A percentile compares a stretch with the other conserved stretches of the same genome.
Evolutionary conservation across 1,140 invertebrate genomes (phyloP).

Genomic region (Drosophila arizonae): DNA sequence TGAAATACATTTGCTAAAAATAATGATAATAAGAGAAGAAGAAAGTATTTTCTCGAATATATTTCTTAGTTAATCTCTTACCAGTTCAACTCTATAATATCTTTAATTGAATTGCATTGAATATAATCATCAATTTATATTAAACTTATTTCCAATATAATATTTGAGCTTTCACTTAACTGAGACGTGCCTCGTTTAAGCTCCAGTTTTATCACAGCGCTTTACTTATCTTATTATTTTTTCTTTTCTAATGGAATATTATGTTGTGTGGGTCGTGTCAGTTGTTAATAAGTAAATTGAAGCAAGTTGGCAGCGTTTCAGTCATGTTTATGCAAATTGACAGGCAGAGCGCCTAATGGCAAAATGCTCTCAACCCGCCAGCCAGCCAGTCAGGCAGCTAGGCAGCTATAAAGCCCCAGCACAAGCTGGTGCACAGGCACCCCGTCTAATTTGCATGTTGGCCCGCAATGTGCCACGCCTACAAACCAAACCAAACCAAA

Average conservation of each 20-base stretch:
- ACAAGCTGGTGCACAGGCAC: conserved; percentile 31
- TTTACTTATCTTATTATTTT: background rate
- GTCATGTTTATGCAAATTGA: conserved; percentile 51
- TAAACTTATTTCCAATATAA: background rate
- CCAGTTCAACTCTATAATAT: too few species aligned
- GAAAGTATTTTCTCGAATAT: too few species aligned
- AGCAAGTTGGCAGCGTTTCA: conserved; percentile 17
- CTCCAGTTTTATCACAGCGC: background rate
- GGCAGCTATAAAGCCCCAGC: background rate
- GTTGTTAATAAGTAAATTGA: conserved; percentile 50
- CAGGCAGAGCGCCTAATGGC: conserved; percentile 35
- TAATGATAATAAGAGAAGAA: too few species aligned
- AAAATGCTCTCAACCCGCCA: conserved; percentile 36
- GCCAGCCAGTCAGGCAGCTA: background rate
- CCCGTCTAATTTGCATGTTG: conserved; percentile 22
- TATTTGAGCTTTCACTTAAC: background rate
- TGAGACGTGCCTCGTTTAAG: background rate
- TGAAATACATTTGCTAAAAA: too few species aligned
- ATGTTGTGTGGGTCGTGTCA: conserved; percentile 18
- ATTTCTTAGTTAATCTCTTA: too few species aligned
- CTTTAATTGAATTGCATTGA: too few species aligned
- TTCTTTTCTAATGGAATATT: conserved; percentile 19
- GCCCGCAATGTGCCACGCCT: background rate
- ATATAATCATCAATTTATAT: too few species aligned
- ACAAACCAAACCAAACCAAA: background rate